Evolutionary conservation across 2,113 vertebrate species (phyloP), one percentile per base, ranked within the genome.

Genomic region (Saguinus midas): DNA sequence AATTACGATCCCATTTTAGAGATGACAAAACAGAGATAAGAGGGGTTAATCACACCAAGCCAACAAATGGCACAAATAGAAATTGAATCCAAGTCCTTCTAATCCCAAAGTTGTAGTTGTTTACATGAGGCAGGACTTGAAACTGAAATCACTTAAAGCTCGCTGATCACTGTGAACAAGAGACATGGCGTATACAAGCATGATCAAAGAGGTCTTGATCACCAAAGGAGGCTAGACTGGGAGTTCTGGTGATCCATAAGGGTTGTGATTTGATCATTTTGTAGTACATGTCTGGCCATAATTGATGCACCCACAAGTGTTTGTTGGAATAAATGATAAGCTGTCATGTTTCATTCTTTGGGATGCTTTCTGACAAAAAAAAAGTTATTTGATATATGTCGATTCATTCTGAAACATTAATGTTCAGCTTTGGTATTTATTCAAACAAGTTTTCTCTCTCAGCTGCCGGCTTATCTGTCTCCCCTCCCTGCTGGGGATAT

Each of bases 281-380:
- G 12, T 3, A 64, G n/a, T 1, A 3, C 32, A 8, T 5, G 9
- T 58, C 43, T 21, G 81, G 35, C 21, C 70, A 16, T 32, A 61
- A 27, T 2, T 76, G 64, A n/a, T 55, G 18, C 32, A 18, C 37
- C 2, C 3, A 0, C 8, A 14, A 14, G 40, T 23, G 11, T 52
- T 81, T 76, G 72, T 14, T 66, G 66, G 20, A 82, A 88, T 88
- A 85, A 91, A 70, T n/a, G 61, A 73, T 50, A 55, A 40, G 61
- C 6, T 70, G 35, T 45, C 29, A 29, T 23, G 23, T 50, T 82
- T 70, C 45, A 4, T 80, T 61, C 40, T 95, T 72, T 9, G 40
- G 70, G 43, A 37, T 48, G 18, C 83, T 73, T 91, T 72, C 18
- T 29, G 58, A 20, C 3, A 17, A 27, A 45, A 61, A 21, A 16